phyloP scores from a whole-genome alignment of 37 sponge, comb jelly and placozoan species.

The Chondrilla cf. caribensis region DNA sequence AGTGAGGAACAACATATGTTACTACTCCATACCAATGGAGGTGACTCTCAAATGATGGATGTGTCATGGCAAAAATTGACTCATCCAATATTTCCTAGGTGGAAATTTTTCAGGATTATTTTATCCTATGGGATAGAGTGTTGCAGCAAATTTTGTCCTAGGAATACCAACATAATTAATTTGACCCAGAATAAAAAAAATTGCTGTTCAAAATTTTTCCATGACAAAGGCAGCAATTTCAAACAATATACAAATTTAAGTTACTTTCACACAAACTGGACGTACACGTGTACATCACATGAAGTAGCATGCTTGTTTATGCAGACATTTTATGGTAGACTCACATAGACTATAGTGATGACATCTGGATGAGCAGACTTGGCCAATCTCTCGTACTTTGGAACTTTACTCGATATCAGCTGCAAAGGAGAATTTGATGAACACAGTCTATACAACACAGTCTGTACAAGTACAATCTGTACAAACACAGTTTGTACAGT shows the following conservation, averaged over 20 bases:
- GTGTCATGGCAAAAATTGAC: too few relatives aligned
- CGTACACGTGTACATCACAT: background rate
- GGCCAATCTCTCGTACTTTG: background rate
- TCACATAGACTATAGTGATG: conserved; percentile 12
- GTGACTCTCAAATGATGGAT: too few relatives aligned
- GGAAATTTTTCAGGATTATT: too few relatives aligned
- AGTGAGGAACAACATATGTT: too few relatives aligned
- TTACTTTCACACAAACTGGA: background rate
- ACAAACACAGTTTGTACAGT: background rate
- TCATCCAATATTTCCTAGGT: too few relatives aligned
- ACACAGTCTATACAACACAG: too few relatives aligned
- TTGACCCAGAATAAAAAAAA: background rate
- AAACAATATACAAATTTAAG: background rate
- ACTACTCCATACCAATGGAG: too few relatives aligned
- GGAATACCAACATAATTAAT: too few relatives aligned
- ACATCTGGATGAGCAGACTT: background rate
- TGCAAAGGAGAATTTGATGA: background rate
- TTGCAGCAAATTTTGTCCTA: too few relatives aligned
- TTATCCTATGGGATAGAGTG: too few relatives aligned
- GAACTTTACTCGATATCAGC: background rate
- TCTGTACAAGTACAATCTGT: background rate
- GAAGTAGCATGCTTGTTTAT: background rate
- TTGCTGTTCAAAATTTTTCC: background rate
- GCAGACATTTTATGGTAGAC: background rate
- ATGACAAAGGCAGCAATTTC: background rate